phyloP scores from a whole-genome alignment of 2,888 invertebrate species.

The Andrena flavipes region DNA sequence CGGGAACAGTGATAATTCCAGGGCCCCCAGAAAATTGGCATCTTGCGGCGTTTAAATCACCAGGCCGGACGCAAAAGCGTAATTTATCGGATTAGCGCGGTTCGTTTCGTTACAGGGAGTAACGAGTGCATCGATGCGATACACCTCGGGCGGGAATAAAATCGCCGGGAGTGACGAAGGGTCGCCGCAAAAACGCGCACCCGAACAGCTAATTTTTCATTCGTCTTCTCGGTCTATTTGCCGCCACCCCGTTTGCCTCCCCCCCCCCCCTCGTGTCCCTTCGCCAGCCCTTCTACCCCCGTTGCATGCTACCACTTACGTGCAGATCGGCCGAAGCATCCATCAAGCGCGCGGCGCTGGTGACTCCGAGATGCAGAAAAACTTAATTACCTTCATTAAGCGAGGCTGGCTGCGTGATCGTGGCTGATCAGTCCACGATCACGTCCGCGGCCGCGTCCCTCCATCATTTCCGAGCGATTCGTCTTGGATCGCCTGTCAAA shows the following conservation, averaged over 20 bases:
- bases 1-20: constrained; percentile 14
- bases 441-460: constrained; percentile 39
- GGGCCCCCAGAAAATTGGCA: constrained; percentile 22
- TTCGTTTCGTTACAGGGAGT: constrained; percentile 54
- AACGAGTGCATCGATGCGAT: constrained; percentile 70
- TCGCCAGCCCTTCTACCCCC: constrained; percentile 37
- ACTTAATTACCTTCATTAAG: constrained; percentile 85
- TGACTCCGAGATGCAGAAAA: constrained; percentile 80
- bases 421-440: constrained; percentile 69
- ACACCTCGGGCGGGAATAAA: constrained; percentile 70
- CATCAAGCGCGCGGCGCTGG: constrained; percentile 78
- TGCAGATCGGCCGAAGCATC: constrained; percentile 75
- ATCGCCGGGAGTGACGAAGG: constrained; percentile 70
- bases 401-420: constrained; percentile 74
- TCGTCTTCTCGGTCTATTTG: constrained; percentile 74
- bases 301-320: constrained; percentile 73
- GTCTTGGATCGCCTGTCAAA: constrained; percentile 62
- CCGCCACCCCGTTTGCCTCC: constrained; percentile 23
- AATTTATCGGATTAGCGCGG: constrained; percentile 60
- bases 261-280: neutral
- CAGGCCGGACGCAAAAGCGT: constrained; percentile 32
- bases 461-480: constrained; percentile 62
- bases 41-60: constrained; percentile 45
- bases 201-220: constrained; percentile 79
- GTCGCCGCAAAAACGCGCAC: constrained; percentile 68